These are phyloP conservation scores for Drosophila aff. DNA, from an alignment of 1,140 invertebrate species.

Conservation along the genomic window DNA sequence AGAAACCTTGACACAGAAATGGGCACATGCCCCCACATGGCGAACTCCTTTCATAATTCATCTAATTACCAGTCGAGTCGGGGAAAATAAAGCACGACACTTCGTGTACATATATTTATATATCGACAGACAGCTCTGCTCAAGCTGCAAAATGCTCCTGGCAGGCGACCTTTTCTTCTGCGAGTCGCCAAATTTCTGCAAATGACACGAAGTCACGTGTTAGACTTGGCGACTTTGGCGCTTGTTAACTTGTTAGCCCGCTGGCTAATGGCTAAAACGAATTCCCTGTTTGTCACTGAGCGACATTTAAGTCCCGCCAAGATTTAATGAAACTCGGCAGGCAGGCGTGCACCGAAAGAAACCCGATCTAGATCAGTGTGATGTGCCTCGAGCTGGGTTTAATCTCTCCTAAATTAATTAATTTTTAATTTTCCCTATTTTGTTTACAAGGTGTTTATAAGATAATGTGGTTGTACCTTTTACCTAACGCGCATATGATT, in stretches of 20 bases:
- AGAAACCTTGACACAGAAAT: constrained; percentile 50
- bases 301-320: constrained; percentile 73
- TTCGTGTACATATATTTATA: constrained; percentile 25
- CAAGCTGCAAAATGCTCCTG: constrained; percentile 40
- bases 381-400: not conserved
- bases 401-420: not conserved
- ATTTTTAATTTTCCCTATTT: not conserved
- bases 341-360: not conserved
- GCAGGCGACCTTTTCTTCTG: constrained; percentile 38
- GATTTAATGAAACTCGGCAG: constrained; percentile 61
- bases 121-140: constrained; percentile 27
- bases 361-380: not conserved
- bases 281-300: constrained; percentile 70
- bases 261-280: constrained; percentile 79
- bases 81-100: constrained; percentile 31
- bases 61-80: constrained; percentile 58
- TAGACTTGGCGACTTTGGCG: constrained; percentile 80
- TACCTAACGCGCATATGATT: no score
- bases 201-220: constrained; percentile 83
- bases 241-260: constrained; percentile 77
- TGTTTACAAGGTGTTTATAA: no score
- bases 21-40: constrained; percentile 20
- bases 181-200: constrained; percentile 64
- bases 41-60: constrained; percentile 41
- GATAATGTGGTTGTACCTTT: no score